Conservation (phyloP, 2,888 invertebrate species). For the Ochropacha duplaris region DNA sequence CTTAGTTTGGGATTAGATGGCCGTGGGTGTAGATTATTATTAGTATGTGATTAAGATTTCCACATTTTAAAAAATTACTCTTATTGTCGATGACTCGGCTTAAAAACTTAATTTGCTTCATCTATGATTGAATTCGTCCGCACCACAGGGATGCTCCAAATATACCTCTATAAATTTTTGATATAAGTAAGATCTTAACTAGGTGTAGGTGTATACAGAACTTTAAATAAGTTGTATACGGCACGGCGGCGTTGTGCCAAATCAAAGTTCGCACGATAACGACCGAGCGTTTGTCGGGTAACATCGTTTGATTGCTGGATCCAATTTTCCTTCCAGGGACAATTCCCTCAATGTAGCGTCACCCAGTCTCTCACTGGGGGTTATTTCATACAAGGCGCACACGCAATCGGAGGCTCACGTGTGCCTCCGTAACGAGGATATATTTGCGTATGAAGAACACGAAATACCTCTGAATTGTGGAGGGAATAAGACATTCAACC, state of each 20-base stretch:
- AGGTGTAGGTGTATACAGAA: background rate
- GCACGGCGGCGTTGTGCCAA: conserved; percentile 32
- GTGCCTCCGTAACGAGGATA: conserved; percentile 81
- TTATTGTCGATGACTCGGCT: too few species aligned
- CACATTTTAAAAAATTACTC: too few species aligned
- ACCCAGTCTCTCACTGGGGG: conserved; percentile 53
- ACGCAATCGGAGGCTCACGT: conserved; percentile 81
- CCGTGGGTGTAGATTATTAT: too few species aligned
- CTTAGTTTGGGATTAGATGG: too few species aligned
- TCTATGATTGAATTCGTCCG: too few species aligned
- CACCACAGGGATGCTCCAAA: too few species aligned
- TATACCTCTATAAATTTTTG: too few species aligned
- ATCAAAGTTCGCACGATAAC: conserved; percentile 54
- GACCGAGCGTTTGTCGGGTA: conserved; percentile 54
- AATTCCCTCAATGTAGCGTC: conserved; percentile 62
- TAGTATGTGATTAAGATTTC: too few species aligned
- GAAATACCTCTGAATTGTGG: conserved; percentile 83
- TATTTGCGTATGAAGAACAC: conserved; percentile 84
- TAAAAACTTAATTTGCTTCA: too few species aligned
- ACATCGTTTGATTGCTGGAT: conserved; percentile 69
- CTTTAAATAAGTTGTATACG: conserved; percentile 12
- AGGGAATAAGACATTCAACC: conserved; percentile 83
- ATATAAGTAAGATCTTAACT: too few species aligned
- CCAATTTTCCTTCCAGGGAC: conserved; percentile 69
- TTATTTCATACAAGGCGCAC: conserved; percentile 64